A percentile compares a stretch with the other conserved stretches of the same genome.
Conservation (phyloP, 2,113 vertebrate genomes). For the Python bivittatus region DNA sequence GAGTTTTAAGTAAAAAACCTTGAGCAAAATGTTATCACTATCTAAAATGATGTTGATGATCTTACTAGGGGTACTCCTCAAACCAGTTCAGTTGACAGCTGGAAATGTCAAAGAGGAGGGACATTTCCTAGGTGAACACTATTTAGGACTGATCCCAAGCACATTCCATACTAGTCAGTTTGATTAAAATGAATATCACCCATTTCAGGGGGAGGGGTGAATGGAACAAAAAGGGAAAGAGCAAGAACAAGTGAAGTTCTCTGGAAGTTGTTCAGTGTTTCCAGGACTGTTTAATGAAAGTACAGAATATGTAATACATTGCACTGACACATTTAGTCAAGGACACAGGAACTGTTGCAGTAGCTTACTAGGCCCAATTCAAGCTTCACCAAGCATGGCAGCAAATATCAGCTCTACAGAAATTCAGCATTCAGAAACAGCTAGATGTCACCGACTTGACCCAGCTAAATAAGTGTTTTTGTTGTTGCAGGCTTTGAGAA, state of each 20-base stretch:
- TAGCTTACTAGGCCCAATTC: not conserved
- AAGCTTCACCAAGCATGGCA: not conserved
- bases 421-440: too few species aligned
- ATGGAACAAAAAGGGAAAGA: not conserved
- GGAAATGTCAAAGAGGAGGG: not conserved
- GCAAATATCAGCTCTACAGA: not conserved
- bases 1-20: not conserved
- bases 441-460: too few species aligned
- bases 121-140: not conserved
- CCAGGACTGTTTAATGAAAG: not conserved
- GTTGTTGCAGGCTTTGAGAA: too few species aligned
- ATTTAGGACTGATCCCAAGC: not conserved
- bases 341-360: not conserved
- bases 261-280: not conserved
- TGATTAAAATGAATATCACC: not conserved
- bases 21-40: not conserved
- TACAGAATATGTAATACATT: not conserved
- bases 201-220: not conserved
- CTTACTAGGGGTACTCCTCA: not conserved
- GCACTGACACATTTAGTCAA: not conserved
- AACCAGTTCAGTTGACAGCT: not conserved
- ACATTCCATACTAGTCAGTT: not conserved
- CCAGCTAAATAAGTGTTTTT: too few species aligned
- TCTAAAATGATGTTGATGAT: fast-evolving
- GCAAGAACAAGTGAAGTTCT: not conserved